Conservation (phyloP, 2,888 invertebrate species). For the Eurytoma californica region DNA sequence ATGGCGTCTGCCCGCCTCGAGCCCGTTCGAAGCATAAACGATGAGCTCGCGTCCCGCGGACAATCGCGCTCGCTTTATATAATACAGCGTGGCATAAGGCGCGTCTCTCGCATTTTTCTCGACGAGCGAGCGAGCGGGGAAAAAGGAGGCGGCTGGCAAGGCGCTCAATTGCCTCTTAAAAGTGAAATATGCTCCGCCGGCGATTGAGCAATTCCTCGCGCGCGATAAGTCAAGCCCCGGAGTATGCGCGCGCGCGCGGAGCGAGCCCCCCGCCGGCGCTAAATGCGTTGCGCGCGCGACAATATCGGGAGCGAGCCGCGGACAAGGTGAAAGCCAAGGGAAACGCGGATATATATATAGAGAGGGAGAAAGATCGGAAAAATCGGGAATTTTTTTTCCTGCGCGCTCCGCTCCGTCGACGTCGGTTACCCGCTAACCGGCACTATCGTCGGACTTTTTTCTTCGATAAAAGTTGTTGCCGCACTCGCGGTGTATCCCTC, state of each 20-base stretch:
- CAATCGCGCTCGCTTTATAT: background rate
- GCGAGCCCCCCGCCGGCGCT: background rate
- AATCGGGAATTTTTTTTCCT: background rate
- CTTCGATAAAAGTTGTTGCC: too few species aligned
- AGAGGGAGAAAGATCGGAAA: background rate
- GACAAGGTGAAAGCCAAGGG: conserved; percentile 32
- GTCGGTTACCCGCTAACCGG: too few species aligned
- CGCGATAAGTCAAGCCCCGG: background rate
- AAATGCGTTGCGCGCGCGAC: background rate
- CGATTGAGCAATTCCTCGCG: conserved; percentile 44
- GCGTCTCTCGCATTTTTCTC: background rate
- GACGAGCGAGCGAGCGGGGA: background rate
- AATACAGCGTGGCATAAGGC: too few species aligned
- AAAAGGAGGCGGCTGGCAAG: conserved; percentile 22
- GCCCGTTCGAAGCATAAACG: background rate
- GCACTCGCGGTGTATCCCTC: too few species aligned
- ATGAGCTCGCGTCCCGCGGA: background rate
- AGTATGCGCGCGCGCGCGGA: background rate
- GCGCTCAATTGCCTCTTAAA: conserved; percentile 37
- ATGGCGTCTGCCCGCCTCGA: too few species aligned
- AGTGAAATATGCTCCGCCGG: conserved; percentile 37
- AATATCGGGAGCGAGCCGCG: background rate
- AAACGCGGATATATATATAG: background rate
- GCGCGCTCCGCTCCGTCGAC: background rate
- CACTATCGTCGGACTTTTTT: too few species aligned